Conservation (phyloP, 2,797 vertebrate genomes). For the Poecilia velifera region DNA sequence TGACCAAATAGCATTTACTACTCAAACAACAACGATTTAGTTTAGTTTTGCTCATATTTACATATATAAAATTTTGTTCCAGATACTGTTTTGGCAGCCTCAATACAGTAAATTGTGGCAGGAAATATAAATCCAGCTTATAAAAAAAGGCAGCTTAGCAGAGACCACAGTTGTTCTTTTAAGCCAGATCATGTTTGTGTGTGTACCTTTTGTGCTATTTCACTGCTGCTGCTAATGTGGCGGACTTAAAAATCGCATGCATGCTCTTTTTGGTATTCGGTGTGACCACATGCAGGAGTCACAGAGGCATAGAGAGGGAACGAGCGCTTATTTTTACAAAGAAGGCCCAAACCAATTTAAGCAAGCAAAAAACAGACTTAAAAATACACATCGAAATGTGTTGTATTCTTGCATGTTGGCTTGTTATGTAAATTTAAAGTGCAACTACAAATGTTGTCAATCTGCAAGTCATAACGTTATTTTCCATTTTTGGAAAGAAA, state of each 20-base stretch:
- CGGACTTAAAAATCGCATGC: slow-evolving; percentile 52
- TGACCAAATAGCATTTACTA: not conserved
- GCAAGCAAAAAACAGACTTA: not conserved
- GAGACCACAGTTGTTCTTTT: slow-evolving; percentile 48
- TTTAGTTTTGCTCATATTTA: not conserved
- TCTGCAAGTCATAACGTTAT: not conserved
- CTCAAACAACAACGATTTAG: not conserved
- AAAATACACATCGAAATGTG: not conserved
- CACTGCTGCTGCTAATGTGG: slow-evolving; percentile 50
- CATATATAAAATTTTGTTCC: not conserved
- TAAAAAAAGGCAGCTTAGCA: not conserved
- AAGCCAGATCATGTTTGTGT: slow-evolving; percentile 30
- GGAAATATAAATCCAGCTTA: slow-evolving; percentile 5
- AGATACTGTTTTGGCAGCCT: slow-evolving; percentile 5
- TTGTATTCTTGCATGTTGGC: not conserved
- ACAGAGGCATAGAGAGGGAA: not conserved
- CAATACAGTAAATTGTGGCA: slow-evolving; percentile 15
- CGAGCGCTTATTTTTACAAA: not conserved
- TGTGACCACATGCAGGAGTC: slow-evolving; percentile 13
- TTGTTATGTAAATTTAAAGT: not conserved
- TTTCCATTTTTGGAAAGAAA: not conserved
- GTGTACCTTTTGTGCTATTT: slow-evolving; percentile 35
- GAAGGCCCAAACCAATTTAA: not conserved
- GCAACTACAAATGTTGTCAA: not conserved
- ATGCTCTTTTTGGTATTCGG: slow-evolving; percentile 54